These are phyloP conservation scores for Lasius platythorax DNA, from an alignment of 2,888 invertebrate species.

Conservation along the genomic window DNA sequence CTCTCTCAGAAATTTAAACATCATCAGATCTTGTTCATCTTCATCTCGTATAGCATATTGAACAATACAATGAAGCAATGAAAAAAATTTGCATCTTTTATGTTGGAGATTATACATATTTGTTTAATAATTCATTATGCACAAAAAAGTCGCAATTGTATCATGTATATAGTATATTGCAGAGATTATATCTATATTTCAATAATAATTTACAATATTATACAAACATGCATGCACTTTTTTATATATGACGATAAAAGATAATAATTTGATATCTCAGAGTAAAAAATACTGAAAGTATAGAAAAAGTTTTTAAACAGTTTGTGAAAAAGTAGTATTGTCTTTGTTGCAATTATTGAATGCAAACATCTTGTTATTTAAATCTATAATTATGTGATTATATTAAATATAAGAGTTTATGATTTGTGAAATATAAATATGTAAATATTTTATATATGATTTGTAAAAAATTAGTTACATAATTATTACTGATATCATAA, in stretches of 20 bases:
- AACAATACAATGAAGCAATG: not conserved
- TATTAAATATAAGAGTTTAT: not conserved
- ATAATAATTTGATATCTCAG: not conserved
- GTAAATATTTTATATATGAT: not conserved
- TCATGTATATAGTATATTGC: not conserved
- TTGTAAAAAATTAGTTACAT: not conserved
- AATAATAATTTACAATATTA: slow-evolving; percentile 1
- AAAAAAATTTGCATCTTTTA: not conserved
- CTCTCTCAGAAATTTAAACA: not conserved
- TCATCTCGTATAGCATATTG: not conserved
- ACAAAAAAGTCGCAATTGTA: not conserved
- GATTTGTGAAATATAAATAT: not conserved
- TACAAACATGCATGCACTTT: not conserved
- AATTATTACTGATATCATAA: not conserved
- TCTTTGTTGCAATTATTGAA: slow-evolving; percentile 58
- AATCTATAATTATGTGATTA: not conserved
- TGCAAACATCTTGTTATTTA: not conserved
- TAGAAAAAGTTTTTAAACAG: not conserved
- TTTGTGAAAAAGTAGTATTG: slow-evolving; percentile 29
- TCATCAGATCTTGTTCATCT: slow-evolving; percentile 30
- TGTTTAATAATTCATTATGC: not conserved
- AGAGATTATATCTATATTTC: not conserved
- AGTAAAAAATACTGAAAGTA: not conserved
- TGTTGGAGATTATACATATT: not conserved
- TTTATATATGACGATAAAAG: not conserved